These are phyloP conservation scores for Bombus confusus DNA, from an alignment of 1,140 invertebrate genomes.

Conservation along the genomic window DNA sequence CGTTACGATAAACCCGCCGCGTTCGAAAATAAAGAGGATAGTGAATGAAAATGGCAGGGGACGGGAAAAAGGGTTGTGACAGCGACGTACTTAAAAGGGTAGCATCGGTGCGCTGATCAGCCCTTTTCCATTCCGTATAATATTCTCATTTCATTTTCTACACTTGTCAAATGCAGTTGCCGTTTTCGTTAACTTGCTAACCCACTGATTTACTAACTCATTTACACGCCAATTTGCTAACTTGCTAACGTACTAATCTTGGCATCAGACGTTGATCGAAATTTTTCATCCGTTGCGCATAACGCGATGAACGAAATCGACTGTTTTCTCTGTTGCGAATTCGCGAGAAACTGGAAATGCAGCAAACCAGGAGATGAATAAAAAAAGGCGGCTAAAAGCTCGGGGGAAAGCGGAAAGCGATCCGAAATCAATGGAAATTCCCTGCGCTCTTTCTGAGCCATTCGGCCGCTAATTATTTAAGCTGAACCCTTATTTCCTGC, in stretches of 20 bases:
- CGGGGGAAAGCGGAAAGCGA: not conserved
- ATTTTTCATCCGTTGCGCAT: not conserved
- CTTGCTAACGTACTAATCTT: no score
- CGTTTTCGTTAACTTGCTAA: not conserved
- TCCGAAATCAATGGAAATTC: not conserved
- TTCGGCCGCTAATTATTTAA: constrained; percentile 18
- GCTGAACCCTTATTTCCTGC: constrained; percentile 1
- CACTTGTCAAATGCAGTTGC: not conserved
- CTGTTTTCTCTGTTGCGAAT: not conserved
- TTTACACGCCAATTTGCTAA: no score
- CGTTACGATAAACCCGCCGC: constrained; percentile 27
- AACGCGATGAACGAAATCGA: no score
- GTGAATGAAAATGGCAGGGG: not conserved
- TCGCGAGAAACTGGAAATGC: not conserved
- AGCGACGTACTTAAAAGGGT: not conserved
- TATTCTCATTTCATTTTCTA: not conserved
- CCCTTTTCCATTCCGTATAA: not conserved
- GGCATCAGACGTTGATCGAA: not conserved
- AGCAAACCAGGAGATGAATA: not conserved
- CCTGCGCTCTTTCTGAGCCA: not conserved
- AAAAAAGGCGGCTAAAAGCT: not conserved
- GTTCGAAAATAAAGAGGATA: constrained; percentile 31
- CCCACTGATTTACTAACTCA: no score
- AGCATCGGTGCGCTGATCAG: no score
- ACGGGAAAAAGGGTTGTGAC: no score